Percentiles rank a stretch among this genome's conserved stretches.
Evolutionary conservation across 1,140 invertebrate species (phyloP).

Genomic region (Drosophila pandora): DNA sequence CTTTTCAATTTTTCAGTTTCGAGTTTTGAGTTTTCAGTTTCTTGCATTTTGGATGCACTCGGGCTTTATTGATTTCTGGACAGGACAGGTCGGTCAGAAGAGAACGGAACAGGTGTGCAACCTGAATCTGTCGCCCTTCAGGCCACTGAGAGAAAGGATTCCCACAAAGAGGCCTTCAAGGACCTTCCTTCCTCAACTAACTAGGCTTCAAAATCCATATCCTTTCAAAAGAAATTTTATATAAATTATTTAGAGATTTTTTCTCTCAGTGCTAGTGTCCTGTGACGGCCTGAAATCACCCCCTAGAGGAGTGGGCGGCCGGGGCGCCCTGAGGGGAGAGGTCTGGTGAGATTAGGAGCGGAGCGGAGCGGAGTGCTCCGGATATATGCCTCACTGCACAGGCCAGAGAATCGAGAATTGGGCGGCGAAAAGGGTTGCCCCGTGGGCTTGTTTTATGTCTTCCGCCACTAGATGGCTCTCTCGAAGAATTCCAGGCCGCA

Average conservation of each 20-base stretch:
- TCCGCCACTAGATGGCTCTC: conserved; percentile 58
- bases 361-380: conserved; percentile 19
- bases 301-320: conserved; percentile 14
- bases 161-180: not conserved
- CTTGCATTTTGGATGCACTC: conserved; percentile 8
- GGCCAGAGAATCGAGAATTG: conserved; percentile 18
- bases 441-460: conserved; percentile 44
- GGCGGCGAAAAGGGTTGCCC: conserved; percentile 18
- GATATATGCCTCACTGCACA: conserved; percentile 67
- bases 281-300: conserved; percentile 23
- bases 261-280: conserved; percentile 6
- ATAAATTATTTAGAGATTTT: no score
- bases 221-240: no score
- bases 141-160: conserved; percentile 3
- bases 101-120: conserved; percentile 63
- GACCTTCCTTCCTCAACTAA: no score
- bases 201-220: no score
- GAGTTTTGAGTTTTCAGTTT: no score
- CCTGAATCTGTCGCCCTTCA: conserved; percentile 45
- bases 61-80: conserved; percentile 28
- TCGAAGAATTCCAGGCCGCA: conserved; percentile 7
- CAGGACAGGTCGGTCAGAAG: conserved; percentile 16
- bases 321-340: not conserved
- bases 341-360: not conserved
- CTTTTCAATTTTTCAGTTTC: not conserved